Conservation (phyloP, 2,113 vertebrate species). For the Parotia lawesii region DNA sequence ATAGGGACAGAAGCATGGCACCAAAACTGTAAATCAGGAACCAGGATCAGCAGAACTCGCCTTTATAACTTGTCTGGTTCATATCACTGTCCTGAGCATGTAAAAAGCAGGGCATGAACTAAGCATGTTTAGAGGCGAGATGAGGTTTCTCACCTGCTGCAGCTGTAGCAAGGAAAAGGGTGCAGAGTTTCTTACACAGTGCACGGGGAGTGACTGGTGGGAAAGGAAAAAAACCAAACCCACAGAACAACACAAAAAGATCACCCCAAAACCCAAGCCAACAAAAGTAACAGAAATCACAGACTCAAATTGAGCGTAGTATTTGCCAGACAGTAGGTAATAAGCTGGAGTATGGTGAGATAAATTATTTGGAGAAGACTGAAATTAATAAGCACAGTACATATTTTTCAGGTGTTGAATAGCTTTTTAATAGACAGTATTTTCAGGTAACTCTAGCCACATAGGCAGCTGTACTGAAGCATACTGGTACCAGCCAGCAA, state of each 20-base stretch:
- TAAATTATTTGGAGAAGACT: constrained; percentile 43
- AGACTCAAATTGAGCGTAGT: background rate
- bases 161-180: constrained; percentile 71
- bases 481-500: constrained; percentile 54
- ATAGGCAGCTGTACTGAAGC: constrained; percentile 55
- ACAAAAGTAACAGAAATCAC: background rate
- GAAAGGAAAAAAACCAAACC: background rate
- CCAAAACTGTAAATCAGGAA: constrained; percentile 69
- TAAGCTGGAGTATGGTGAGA: background rate
- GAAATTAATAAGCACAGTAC: constrained; percentile 63
- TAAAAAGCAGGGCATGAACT: constrained; percentile 58
- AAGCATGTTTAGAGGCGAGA: constrained; percentile 66
- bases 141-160: constrained; percentile 67
- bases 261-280: background rate
- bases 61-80: constrained; percentile 59
- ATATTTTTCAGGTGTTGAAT: constrained; percentile 62
- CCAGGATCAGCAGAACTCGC: constrained; percentile 54
- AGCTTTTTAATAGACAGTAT: constrained; percentile 61
- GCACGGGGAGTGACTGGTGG: background rate
- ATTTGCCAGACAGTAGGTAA: constrained; percentile 20
- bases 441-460: constrained; percentile 61
- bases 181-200: constrained; percentile 74
- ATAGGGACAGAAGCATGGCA: constrained; percentile 72
- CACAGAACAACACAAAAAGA: background rate
- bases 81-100: constrained; percentile 60